phyloP scores from a whole-genome alignment of 2,888 invertebrate species.

The Trisateles emortualis region DNA sequence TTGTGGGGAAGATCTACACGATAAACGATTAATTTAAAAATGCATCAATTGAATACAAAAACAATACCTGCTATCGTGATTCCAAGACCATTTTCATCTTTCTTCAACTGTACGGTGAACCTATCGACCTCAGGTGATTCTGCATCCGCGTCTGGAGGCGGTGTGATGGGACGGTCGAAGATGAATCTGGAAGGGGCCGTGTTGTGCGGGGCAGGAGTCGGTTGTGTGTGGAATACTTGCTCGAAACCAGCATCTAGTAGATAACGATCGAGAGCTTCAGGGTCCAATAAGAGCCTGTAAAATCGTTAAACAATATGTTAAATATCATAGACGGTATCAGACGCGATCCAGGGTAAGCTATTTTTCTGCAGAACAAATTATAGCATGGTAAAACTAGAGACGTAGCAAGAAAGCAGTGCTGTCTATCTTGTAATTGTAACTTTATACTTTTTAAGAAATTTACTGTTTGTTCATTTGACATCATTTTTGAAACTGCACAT shows the following conservation, averaged over 20 bases:
- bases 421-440: no score
- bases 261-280: constrained; percentile 94
- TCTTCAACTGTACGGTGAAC: constrained; percentile 96
- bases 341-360: no score
- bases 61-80: constrained; percentile 94
- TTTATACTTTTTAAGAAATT: no score
- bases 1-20: no score
- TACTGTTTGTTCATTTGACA: no score
- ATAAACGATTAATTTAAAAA: no score
- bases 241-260: constrained; percentile 94
- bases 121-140: constrained; percentile 97
- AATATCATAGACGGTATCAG: no score
- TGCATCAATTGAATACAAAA: background rate
- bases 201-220: constrained; percentile 59
- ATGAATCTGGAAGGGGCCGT: constrained; percentile 67
- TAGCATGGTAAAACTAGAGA: no score
- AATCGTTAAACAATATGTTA: background rate
- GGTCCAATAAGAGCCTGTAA: constrained; percentile 92
- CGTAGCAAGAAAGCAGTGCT: no score
- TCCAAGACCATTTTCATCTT: constrained; percentile 97
- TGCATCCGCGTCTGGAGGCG: constrained; percentile 85
- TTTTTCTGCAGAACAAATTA: no score
- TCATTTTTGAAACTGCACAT: no score
- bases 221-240: constrained; percentile 90
- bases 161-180: constrained; percentile 75